phyloP scores from a whole-genome alignment of 2,888 invertebrate species.

The Rhagium mordax region DNA sequence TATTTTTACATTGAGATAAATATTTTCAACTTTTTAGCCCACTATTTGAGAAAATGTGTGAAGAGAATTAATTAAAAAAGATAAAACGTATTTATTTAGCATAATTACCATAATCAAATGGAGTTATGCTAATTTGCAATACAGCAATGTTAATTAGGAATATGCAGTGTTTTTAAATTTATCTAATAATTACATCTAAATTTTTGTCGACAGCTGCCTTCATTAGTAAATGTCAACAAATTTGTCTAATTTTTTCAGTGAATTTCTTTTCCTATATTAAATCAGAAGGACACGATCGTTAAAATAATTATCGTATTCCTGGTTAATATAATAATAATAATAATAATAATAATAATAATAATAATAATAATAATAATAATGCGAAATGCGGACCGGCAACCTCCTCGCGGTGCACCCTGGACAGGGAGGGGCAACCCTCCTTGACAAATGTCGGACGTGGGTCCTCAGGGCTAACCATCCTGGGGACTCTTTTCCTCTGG shows the following conservation, averaged over 20 bases:
- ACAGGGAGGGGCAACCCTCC: no score
- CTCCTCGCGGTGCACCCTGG: no score
- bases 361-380: no score
- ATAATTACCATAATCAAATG: slow-evolving; percentile 15
- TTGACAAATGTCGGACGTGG: no score
- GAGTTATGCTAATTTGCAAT: slow-evolving; percentile 25
- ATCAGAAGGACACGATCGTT: neutral
- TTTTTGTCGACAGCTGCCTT: slow-evolving; percentile 17
- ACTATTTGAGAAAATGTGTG: neutral
- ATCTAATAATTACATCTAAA: slow-evolving; percentile 19
- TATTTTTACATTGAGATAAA: neutral
- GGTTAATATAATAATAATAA: no score
- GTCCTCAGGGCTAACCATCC: no score
- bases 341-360: no score
- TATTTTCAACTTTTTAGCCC: neutral
- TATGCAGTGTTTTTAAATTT: slow-evolving; percentile 16
- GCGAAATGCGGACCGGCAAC: no score
- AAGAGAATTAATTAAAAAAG: slow-evolving; percentile 12
- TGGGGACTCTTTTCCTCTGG: no score
- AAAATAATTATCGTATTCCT: no score
- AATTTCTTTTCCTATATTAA: neutral
- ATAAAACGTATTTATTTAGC: neutral
- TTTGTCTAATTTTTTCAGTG: slow-evolving; percentile 12
- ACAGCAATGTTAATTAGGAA: slow-evolving; percentile 18
- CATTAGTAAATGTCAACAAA: slow-evolving; percentile 25